Conservation (phyloP, 2,888 invertebrate genomes). For the Cephalotes varians region DNA sequence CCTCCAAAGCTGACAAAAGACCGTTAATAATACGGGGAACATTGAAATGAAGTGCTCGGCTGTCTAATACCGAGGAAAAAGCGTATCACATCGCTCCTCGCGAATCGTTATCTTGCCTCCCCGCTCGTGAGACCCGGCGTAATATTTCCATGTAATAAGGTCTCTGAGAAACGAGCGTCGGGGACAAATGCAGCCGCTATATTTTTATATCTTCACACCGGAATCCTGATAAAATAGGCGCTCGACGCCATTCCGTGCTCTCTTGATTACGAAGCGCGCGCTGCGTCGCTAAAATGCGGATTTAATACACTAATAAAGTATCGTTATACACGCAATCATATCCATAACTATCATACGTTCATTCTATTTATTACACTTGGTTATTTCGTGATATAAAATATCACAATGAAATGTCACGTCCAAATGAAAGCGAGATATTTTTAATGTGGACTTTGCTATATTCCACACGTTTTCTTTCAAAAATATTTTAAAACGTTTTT, state of each 20-base stretch:
- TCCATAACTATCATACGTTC: background rate
- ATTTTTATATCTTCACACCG: constrained; percentile 37
- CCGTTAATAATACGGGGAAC: constrained; percentile 46
- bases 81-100: constrained; percentile 37
- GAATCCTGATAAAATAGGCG: constrained; percentile 17
- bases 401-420: background rate
- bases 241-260: background rate
- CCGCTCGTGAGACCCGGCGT: constrained; percentile 7
- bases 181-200: constrained; percentile 48
- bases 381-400: background rate
- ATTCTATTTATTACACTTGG: background rate
- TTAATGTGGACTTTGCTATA: background rate
- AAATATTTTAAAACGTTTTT: background rate
- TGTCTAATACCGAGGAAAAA: constrained; percentile 50
- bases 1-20: constrained; percentile 30
- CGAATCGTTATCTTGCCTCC: constrained; percentile 38
- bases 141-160: constrained; percentile 48
- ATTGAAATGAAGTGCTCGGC: constrained; percentile 48
- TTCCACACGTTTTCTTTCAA: background rate
- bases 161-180: constrained; percentile 38
- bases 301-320: background rate
- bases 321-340: background rate
- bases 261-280: constrained; percentile 12
- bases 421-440: background rate
- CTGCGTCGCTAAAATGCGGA: background rate